phyloP scores from a whole-genome alignment of 2,888 invertebrate species.

The Drosophila colorata region DNA sequence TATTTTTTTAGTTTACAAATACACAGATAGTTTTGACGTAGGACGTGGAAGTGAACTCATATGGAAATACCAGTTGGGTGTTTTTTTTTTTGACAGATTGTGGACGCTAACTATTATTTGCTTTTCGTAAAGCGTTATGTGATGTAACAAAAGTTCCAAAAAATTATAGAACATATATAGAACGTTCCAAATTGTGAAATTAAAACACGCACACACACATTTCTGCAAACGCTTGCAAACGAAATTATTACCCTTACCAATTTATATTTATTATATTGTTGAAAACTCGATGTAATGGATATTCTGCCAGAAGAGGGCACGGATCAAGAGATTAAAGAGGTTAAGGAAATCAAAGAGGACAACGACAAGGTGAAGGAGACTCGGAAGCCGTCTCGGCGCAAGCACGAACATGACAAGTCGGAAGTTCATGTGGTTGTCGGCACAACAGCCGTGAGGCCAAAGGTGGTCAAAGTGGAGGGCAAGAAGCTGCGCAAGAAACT shows the following conservation, averaged over 20 bases:
- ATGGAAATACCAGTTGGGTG: no score
- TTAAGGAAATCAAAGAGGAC: conserved; percentile 12
- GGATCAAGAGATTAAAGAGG: conserved; percentile 12
- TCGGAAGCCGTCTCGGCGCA: conserved; percentile 43
- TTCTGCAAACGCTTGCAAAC: conserved; percentile 13
- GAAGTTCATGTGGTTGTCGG: conserved; percentile 54
- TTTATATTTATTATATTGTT: conserved; percentile 34
- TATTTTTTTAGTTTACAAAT: no score
- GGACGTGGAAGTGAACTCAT: no score
- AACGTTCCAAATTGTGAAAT: conserved; percentile 49
- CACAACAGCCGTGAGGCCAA: conserved; percentile 35
- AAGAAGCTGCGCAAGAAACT: conserved; percentile 78
- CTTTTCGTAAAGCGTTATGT: conserved; percentile 43
- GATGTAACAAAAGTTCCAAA: conserved; percentile 22
- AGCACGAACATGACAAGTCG: conserved; percentile 29
- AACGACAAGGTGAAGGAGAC: background rate
- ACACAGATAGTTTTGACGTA: no score
- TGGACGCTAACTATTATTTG: conserved; percentile 17
- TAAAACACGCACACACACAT: conserved; percentile 45
- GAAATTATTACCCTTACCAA: conserved; percentile 21
- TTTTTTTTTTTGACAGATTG: no score
- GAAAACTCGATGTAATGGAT: conserved; percentile 64
- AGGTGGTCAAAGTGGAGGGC: conserved; percentile 30
- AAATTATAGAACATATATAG: conserved; percentile 31
- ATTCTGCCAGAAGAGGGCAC: conserved; percentile 48